A percentile compares a stretch with the other conserved stretches of the same genome.
Conservation (phyloP, 2,888 invertebrate species). For the Corbicula japonica region DNA sequence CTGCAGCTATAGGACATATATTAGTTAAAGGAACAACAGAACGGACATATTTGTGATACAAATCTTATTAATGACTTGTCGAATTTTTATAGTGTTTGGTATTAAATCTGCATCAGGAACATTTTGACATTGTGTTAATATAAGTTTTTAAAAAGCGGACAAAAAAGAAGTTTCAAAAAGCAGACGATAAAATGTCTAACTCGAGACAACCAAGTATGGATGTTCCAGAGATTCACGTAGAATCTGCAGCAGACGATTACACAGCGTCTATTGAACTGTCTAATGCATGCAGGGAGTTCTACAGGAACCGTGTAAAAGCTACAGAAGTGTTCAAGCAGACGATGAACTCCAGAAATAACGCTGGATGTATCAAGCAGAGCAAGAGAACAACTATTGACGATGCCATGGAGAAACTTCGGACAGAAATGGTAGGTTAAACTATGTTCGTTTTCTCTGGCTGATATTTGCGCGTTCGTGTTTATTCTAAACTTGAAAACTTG, state of each 20-base stretch:
- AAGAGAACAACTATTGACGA: slow-evolving; percentile 70
- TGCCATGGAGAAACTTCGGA: slow-evolving; percentile 75
- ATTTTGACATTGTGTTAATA: too few species aligned
- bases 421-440: slow-evolving; percentile 74
- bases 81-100: too few species aligned
- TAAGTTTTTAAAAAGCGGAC: slow-evolving; percentile 1
- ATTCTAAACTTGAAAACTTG: too few species aligned
- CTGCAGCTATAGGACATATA: too few species aligned
- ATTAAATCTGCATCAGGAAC: too few species aligned
- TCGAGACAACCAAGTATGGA: slow-evolving; percentile 26
- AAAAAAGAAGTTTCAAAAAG: slow-evolving; percentile 6
- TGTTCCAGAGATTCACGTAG: slow-evolving; percentile 34
- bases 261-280: slow-evolving; percentile 80
- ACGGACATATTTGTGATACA: too few species aligned
- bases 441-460: neutral
- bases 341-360: slow-evolving; percentile 37
- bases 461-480: too few species aligned
- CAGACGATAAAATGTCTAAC: slow-evolving; percentile 17
- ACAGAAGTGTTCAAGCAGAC: slow-evolving; percentile 73
- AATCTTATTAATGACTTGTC: too few species aligned
- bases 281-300: slow-evolving; percentile 80
- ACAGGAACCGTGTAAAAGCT: slow-evolving; percentile 73
- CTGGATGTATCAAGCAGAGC: slow-evolving; percentile 4
- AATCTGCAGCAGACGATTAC: slow-evolving; percentile 67
- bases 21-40: too few species aligned